Evolutionary conservation across 2,113 vertebrate genomes (phyloP), one percentile per base, ranked within the genome.

Genomic region (Eulemur macaco): DNA sequence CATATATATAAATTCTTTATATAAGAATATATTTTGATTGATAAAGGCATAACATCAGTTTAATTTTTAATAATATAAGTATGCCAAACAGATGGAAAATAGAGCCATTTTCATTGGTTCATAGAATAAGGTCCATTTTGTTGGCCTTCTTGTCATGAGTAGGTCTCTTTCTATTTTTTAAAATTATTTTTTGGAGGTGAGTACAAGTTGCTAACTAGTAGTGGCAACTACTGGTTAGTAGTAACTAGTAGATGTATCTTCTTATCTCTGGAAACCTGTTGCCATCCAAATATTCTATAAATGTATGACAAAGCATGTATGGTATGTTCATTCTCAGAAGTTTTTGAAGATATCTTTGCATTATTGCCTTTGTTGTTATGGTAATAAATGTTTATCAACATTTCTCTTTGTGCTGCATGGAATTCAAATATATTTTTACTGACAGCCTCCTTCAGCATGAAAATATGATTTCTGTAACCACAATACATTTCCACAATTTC

Each of bases 301-400:
- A 54, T 69, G 54, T 2, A 27, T 47, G 9, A 6, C 52, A 71
- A 50, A 23, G 34, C 21, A 25, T 37, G 13, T 14, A 8, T 39
- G 37, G 8, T 64, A 52, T 66, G 56, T 29, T 95, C 31, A 91
- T 94, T 39, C 50, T 76, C 0, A 2, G n/a, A 52, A 68, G 82
- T 63, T 92, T 54, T 50, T 37, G 82, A 87, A 91, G n/a, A 3
- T 73, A 54, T 31, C 39, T 96, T 94, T 96, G 6, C 73, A 66
- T 86, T 91, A 86, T 68, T 86, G 34, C 15, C 82, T 82, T 29
- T 0, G 18, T 98, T 98, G 50, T 80, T 45, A 92, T 97, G 91
- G 89, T 96, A 97, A 98, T 92, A 0, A 83, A 94, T 23, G 69
- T 27, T 92, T 96, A 97, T 88, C 66, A 87, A 8, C n/a, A 80